phyloP scores from a whole-genome alignment of 2,113 vertebrate species.

The Xiphophorus maculatus region DNA sequence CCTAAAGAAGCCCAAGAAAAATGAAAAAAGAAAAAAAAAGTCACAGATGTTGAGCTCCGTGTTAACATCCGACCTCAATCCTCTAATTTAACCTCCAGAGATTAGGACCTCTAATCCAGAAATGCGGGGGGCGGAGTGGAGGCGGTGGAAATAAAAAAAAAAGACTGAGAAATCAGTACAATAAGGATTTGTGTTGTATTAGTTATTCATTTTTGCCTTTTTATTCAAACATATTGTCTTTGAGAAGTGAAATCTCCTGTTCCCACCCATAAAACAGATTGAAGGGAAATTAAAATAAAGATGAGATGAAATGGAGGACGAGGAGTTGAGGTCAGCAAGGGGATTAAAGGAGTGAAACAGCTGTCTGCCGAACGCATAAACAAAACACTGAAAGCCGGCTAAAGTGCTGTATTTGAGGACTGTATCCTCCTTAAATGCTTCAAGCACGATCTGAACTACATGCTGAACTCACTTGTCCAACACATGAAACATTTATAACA shows the following conservation, averaged over 20 bases:
- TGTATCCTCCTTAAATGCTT: constrained; percentile 39
- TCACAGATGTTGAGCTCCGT: constrained; percentile 48
- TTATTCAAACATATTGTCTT: constrained; percentile 28
- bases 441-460: constrained; percentile 6
- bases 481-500: constrained; percentile 17
- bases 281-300: constrained; percentile 49
- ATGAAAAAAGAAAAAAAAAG: constrained; percentile 40
- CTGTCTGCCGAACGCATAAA: constrained; percentile 35
- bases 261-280: constrained; percentile 39
- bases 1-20: constrained; percentile 21
- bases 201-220: constrained; percentile 17
- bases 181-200: constrained; percentile 1
- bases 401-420: constrained; percentile 48
- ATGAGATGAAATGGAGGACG: constrained; percentile 39
- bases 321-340: constrained; percentile 36
- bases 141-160: not conserved
- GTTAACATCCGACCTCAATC: constrained; percentile 66
- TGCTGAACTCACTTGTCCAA: constrained; percentile 18
- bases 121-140: not conserved
- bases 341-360: constrained; percentile 61
- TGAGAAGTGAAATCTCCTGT: not conserved
- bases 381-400: constrained; percentile 9
- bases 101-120: constrained; percentile 65
- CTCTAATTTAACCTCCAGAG: constrained; percentile 63
- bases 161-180: not conserved